These are phyloP conservation scores for Morpho deidamia DNA, from an alignment of 2,888 invertebrate genomes.

Conservation along the genomic window DNA sequence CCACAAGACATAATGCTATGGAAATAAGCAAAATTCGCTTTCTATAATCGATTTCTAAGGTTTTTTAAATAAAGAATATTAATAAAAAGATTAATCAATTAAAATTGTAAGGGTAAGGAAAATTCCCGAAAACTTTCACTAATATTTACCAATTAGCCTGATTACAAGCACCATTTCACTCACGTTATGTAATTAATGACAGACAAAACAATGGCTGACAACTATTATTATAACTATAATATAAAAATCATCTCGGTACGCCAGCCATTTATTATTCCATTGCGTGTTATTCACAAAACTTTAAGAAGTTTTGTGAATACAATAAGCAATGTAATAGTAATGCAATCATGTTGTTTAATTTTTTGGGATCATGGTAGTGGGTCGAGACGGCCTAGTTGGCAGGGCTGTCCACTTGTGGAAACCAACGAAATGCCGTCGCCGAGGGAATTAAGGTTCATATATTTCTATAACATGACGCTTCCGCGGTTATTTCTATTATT, in stretches of 20 bases:
- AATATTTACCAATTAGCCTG: conserved; percentile 62
- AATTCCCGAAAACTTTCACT: conserved; percentile 24
- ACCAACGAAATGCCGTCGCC: conserved; percentile 50
- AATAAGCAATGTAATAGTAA: conserved; percentile 34
- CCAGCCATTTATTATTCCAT: conserved; percentile 16
- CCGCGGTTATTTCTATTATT: conserved; percentile 15
- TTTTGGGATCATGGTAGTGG: conserved; percentile 33
- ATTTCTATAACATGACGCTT: conserved; percentile 17
- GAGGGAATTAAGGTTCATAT: conserved; percentile 28
- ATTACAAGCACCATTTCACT: conserved; percentile 65
- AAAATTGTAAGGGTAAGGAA: not conserved
- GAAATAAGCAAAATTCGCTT: too few relatives aligned
- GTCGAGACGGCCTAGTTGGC: conserved; percentile 71
- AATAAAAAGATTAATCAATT: too few relatives aligned
- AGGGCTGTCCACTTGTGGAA: conserved; percentile 50
- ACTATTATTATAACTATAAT: conserved; percentile 45
- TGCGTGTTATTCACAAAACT: conserved; percentile 12
- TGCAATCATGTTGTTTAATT: too few relatives aligned
- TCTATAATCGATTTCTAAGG: too few relatives aligned
- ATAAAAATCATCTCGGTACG: not conserved
- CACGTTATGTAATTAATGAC: conserved; percentile 57
- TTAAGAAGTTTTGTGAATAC: not conserved
- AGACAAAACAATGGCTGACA: conserved; percentile 64
- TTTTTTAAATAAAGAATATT: too few relatives aligned
- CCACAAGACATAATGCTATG: too few relatives aligned